Percentiles rank a stretch among this genome's conserved stretches.
phyloP scores from a whole-genome alignment of 2,888 invertebrate species.

The Cryptocephalus moraei region DNA sequence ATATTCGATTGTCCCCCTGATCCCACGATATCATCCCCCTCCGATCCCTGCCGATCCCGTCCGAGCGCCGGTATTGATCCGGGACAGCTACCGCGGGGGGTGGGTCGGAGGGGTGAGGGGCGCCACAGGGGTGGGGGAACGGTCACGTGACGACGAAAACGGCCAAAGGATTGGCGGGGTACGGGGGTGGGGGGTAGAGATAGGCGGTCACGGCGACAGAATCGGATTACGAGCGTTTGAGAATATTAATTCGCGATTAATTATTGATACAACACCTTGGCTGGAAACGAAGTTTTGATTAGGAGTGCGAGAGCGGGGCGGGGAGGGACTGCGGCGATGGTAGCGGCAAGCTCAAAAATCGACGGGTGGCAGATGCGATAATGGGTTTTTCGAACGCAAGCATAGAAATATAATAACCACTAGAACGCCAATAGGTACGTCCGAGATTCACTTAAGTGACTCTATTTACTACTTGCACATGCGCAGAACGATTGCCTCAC shows the following conservation, averaged over 20 bases:
- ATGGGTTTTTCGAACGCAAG: too few relatives aligned
- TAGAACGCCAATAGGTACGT: too few relatives aligned
- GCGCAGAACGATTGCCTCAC: too few relatives aligned
- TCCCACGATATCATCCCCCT: slow-evolving; percentile 25
- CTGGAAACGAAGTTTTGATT: slow-evolving; percentile 13
- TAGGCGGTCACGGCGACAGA: slow-evolving; percentile 1
- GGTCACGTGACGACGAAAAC: slow-evolving; percentile 5
- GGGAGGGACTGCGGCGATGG: too few relatives aligned
- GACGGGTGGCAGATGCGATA: too few relatives aligned
- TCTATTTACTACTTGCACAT: too few relatives aligned
- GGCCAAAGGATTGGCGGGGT: slow-evolving; percentile 6
- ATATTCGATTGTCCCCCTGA: slow-evolving; percentile 30
- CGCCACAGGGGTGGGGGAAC: neutral
- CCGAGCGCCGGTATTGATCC: slow-evolving; percentile 22
- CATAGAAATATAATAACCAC: too few relatives aligned
- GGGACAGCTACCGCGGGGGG: too few relatives aligned
- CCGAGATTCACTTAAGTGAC: too few relatives aligned
- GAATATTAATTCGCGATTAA: slow-evolving; percentile 16
- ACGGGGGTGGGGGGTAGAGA: slow-evolving; percentile 3
- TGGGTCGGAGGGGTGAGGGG: too few relatives aligned
- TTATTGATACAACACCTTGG: slow-evolving; percentile 14
- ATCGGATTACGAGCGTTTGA: slow-evolving; percentile 11
- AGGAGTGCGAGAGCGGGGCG: too few relatives aligned
- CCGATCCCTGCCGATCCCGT: slow-evolving; percentile 24
- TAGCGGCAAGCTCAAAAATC: too few relatives aligned